Conservation (phyloP, 2,888 invertebrate species). For the Operophtera brumata region DNA sequence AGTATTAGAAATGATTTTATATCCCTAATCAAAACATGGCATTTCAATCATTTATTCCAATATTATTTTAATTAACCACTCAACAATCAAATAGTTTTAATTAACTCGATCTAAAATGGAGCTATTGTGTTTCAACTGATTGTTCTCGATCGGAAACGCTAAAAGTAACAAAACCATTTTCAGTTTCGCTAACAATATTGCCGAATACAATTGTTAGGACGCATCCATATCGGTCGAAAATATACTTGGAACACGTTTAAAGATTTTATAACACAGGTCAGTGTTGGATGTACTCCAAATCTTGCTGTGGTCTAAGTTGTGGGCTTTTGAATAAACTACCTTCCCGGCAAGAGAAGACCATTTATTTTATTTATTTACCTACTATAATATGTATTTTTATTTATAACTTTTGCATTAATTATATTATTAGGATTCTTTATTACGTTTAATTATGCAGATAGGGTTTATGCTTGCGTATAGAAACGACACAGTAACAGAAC, state of each 20-base stretch:
- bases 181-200: slow-evolving; percentile 40
- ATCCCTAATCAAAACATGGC: neutral
- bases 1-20: too few relatives aligned
- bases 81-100: neutral
- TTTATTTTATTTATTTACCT: too few relatives aligned
- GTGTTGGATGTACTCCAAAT: slow-evolving; percentile 61
- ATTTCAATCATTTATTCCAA: neutral
- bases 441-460: too few relatives aligned
- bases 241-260: slow-evolving; percentile 64
- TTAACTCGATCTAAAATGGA: neutral
- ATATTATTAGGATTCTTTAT: too few relatives aligned
- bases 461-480: too few relatives aligned
- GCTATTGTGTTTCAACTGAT: neutral
- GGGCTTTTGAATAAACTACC: neutral
- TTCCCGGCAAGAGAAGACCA: too few relatives aligned
- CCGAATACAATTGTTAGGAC: slow-evolving; percentile 38
- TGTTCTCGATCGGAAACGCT: neutral
- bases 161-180: neutral
- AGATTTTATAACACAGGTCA: slow-evolving; percentile 72
- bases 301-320: slow-evolving; percentile 28
- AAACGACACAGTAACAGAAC: too few relatives aligned
- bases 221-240: slow-evolving; percentile 52
- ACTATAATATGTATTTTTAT: too few relatives aligned
- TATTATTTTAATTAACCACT: neutral
- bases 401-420: too few relatives aligned